Percentiles rank a stretch among this genome's conserved stretches.
phyloP scores from a whole-genome alignment of 1,140 invertebrate species.

The Macrobrachium nipponense region DNA sequence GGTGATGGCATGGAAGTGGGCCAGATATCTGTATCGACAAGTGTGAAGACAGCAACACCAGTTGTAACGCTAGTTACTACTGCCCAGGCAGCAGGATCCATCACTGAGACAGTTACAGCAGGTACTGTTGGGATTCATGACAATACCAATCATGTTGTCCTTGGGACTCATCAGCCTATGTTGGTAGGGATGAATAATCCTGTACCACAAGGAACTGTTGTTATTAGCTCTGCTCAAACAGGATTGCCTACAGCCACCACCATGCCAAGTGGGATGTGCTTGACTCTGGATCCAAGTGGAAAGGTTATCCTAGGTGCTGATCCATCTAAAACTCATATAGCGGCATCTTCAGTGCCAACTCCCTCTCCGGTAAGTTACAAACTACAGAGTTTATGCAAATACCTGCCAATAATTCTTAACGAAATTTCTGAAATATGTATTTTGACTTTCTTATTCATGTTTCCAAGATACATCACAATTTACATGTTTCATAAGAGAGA shows the following conservation, averaged over 20 bases:
- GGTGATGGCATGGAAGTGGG: slow-evolving; percentile 38
- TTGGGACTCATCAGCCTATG: slow-evolving; percentile 39
- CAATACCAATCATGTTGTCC: slow-evolving; percentile 33
- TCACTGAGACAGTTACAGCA: slow-evolving; percentile 6
- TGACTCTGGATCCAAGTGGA: slow-evolving; percentile 54
- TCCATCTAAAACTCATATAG: slow-evolving; percentile 40
- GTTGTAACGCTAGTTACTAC: slow-evolving; percentile 16
- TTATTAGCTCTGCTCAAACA: slow-evolving; percentile 25
- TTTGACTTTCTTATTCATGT: too few relatives aligned
- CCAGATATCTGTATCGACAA: background rate
- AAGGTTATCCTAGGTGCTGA: slow-evolving; percentile 51
- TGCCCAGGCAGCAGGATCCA: background rate
- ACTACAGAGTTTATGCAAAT: background rate
- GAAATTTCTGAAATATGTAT: background rate
- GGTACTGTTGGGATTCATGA: slow-evolving; percentile 14
- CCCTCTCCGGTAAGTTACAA: slow-evolving; percentile 30
- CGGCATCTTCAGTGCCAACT: slow-evolving; percentile 6
- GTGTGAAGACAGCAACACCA: background rate
- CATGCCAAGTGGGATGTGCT: slow-evolving; percentile 45
- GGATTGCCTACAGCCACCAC: slow-evolving; percentile 36
- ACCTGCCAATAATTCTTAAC: background rate
- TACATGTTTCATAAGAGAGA: too few relatives aligned
- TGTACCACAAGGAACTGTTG: slow-evolving; percentile 20
- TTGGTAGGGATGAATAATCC: slow-evolving; percentile 25
- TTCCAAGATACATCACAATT: too few relatives aligned